These are phyloP conservation scores for Dilophus febrilis DNA, from an alignment of 2,888 invertebrate species.

Conservation along the genomic window DNA sequence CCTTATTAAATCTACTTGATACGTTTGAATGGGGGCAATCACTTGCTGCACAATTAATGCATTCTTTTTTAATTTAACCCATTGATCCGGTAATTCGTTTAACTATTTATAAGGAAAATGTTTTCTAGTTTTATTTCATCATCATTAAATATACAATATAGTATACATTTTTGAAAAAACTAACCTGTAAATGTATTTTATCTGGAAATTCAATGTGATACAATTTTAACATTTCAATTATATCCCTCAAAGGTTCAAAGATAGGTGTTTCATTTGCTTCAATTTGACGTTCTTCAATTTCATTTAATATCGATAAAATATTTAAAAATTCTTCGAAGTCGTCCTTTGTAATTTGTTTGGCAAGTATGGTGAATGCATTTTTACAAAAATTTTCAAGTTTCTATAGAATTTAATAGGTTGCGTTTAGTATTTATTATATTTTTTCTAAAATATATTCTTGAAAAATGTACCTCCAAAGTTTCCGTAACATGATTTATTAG, in stretches of 20 bases:
- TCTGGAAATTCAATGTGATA: conserved; percentile 82
- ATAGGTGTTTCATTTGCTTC: conserved; percentile 54
- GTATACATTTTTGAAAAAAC: no score
- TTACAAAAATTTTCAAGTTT: conserved; percentile 63
- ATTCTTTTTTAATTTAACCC: conserved; percentile 70
- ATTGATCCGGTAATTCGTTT: conserved; percentile 70
- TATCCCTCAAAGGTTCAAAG: conserved; percentile 78
- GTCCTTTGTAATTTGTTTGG: conserved; percentile 56
- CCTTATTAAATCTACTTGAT: conserved; percentile 73
- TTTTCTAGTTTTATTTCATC: background rate
- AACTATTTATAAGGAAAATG: conserved; percentile 29
- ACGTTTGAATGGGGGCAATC: conserved; percentile 75
- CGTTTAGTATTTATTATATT: background rate
- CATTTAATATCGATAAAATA: conserved; percentile 65
- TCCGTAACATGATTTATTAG: conserved; percentile 62
- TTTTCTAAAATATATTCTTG: no score
- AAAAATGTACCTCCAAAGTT: conserved; percentile 40
- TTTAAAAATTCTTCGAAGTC: conserved; percentile 71
- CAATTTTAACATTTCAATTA: conserved; percentile 64
- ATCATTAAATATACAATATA: conserved; percentile 5
- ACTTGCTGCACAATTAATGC: conserved; percentile 68
- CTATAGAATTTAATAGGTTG: conserved; percentile 19
- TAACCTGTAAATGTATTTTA: conserved; percentile 52
- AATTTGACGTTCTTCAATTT: conserved; percentile 58
- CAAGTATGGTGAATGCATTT: conserved; percentile 54